phyloP scores from a whole-genome alignment of 53 echinoderm and acorn worm genomes.

The Paelopatides confundens region DNA sequence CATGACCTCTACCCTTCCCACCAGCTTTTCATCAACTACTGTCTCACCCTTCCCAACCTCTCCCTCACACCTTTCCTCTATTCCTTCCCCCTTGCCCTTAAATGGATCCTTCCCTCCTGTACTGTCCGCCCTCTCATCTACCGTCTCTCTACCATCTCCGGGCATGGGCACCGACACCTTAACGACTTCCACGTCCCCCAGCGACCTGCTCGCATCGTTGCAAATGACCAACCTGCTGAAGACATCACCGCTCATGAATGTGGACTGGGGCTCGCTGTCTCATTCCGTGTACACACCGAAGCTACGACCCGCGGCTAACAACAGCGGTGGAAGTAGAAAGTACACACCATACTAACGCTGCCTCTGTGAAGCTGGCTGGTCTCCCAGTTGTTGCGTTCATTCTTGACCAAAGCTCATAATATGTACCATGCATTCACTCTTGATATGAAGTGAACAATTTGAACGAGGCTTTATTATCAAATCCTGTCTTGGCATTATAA shows the following conservation, averaged over 20 bases:
- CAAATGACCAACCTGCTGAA: slow-evolving; percentile 85
- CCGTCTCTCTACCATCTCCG: slow-evolving; percentile 69
- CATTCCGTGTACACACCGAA: slow-evolving; percentile 85
- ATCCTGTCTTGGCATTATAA: too few relatives aligned
- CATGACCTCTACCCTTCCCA: slow-evolving; percentile 98
- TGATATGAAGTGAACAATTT: too few relatives aligned
- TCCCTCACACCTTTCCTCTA: slow-evolving; percentile 86
- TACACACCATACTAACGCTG: slow-evolving; percentile 92
- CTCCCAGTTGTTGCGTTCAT: slow-evolving; percentile 3
- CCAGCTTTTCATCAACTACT: slow-evolving; percentile 92
- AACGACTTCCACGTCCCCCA: slow-evolving; percentile 44
- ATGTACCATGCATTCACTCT: not conserved
- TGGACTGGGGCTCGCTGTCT: slow-evolving; percentile 83
- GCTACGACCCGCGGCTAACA: slow-evolving; percentile 80
- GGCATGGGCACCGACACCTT: slow-evolving; percentile 64
- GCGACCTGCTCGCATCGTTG: slow-evolving; percentile 49
- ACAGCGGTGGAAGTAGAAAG: slow-evolving; percentile 88
- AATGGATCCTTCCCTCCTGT: slow-evolving; percentile 56
- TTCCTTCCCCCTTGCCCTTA: slow-evolving; percentile 68
- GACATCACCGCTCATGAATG: slow-evolving; percentile 87
- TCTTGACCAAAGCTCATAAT: slow-evolving; percentile 36
- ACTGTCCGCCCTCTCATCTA: slow-evolving; percentile 75
- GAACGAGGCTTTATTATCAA: too few relatives aligned
- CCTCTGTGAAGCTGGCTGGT: not conserved
- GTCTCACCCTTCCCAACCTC: slow-evolving; percentile 93